Conservation (phyloP, 35 echinoderm and acorn worm species). For the Heliocidaris tuberculata region DNA sequence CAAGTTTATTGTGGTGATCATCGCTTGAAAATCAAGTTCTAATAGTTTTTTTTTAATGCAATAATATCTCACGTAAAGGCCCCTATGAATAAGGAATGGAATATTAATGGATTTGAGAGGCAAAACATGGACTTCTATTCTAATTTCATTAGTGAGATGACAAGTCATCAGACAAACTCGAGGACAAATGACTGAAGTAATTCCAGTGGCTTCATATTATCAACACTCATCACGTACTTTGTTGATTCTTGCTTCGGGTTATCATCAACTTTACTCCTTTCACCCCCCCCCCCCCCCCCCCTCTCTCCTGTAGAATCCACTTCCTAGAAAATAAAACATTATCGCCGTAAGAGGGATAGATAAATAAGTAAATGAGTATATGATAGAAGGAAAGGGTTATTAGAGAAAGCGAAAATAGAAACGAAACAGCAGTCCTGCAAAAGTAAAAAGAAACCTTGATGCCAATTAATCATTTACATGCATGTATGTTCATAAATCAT, state of each 20-base stretch:
- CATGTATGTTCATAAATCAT: slow-evolving; percentile 46
- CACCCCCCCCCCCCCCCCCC: background rate
- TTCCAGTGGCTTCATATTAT: background rate
- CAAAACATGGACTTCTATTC: background rate
- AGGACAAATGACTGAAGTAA: slow-evolving; percentile 7
- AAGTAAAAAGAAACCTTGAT: background rate
- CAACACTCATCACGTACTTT: background rate
- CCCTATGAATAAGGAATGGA: background rate
- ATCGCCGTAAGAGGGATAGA: background rate
- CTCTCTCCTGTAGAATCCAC: background rate
- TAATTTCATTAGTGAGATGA: slow-evolving; percentile 14
- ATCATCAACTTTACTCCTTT: background rate
- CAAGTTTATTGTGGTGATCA: background rate
- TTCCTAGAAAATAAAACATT: background rate
- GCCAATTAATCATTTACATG: slow-evolving; percentile 50
- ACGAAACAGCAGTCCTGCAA: background rate
- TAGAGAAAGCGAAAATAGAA: background rate
- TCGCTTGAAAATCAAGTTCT: background rate
- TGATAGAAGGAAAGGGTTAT: background rate
- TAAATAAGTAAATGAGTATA: background rate
- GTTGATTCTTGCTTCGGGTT: background rate
- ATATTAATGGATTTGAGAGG: background rate
- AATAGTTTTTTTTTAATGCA: background rate
- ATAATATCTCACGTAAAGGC: background rate
- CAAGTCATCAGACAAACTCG: background rate